phyloP scores from a whole-genome alignment of 2,888 invertebrate genomes.

The Ophioninae sp. region DNA sequence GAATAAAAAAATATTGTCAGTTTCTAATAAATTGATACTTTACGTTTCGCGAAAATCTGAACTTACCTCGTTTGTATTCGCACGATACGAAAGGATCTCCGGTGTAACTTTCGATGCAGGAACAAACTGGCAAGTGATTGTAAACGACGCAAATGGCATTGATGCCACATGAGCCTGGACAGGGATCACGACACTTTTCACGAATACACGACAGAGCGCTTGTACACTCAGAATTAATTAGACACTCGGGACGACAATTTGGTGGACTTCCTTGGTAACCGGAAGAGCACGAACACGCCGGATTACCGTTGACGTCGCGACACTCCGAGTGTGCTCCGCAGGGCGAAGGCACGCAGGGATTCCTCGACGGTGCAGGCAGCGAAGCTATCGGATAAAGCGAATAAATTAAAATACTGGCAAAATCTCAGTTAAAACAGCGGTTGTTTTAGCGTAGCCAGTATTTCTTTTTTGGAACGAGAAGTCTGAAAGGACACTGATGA shows the following conservation, averaged over 20 bases:
- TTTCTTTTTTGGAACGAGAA: not conserved
- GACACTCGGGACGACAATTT: constrained; percentile 86
- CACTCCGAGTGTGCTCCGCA: constrained; percentile 92
- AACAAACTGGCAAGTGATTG: constrained; percentile 91
- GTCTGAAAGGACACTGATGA: too few species aligned
- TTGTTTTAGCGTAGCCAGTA: not conserved
- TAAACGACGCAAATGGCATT: constrained; percentile 90
- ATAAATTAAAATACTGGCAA: constrained; percentile 75
- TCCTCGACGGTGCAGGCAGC: constrained; percentile 69
- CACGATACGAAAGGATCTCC: constrained; percentile 93
- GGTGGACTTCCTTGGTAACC: constrained; percentile 86
- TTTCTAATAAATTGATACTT: not conserved
- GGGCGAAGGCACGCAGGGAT: constrained; percentile 87
- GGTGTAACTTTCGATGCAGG: constrained; percentile 88
- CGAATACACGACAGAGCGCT: constrained; percentile 90
- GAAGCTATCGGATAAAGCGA: constrained; percentile 68
- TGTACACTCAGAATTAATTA: constrained; percentile 86
- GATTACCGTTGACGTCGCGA: constrained; percentile 84
- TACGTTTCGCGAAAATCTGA: constrained; percentile 30
- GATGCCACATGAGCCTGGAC: constrained; percentile 90
- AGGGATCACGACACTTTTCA: constrained; percentile 90
- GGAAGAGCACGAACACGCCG: constrained; percentile 85
- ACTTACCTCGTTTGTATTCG: constrained; percentile 60
- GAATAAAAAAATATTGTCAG: not conserved
- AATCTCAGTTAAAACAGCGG: not conserved